Percentiles rank a stretch among this genome's conserved stretches.
Conservation (phyloP, 2,113 vertebrate species). For the Gambusia affinis region DNA sequence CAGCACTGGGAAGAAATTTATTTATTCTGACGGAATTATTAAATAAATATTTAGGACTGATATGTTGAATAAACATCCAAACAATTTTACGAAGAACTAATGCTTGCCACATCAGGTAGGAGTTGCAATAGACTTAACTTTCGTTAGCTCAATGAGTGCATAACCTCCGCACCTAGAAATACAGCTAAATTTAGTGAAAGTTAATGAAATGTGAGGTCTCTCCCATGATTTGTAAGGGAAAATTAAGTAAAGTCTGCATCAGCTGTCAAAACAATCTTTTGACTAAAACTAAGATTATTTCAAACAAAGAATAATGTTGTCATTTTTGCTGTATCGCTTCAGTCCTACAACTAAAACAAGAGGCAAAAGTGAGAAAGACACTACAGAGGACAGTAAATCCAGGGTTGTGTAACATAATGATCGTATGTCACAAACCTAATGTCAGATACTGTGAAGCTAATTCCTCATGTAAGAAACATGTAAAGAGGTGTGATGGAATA, state of each 20-base stretch:
- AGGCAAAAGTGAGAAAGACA: background rate
- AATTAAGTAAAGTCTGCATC: background rate
- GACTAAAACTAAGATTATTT: conserved; percentile 30
- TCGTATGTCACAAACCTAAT: conserved; percentile 20
- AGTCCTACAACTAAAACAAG: background rate
- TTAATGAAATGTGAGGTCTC: background rate
- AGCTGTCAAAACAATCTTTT: background rate
- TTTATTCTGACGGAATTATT: background rate
- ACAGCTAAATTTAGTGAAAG: background rate
- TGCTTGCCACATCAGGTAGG: background rate
- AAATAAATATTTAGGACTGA: background rate
- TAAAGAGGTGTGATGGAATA: conserved; percentile 40
- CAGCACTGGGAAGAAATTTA: too few species aligned
- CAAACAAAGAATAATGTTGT: background rate
- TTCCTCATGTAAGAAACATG: conserved; percentile 23
- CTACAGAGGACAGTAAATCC: conserved; percentile 1
- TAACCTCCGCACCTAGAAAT: background rate
- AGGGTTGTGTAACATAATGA: conserved; percentile 24
- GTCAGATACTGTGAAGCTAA: conserved; percentile 22
- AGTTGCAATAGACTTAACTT: background rate
- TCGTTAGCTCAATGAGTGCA: background rate
- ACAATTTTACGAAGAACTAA: background rate
- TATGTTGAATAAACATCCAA: background rate
- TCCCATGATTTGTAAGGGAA: background rate
- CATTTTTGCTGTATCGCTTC: background rate